Evolutionary conservation across 2,888 invertebrate species (phyloP).

Genomic region (Melikaiella ostensackeni): DNA sequence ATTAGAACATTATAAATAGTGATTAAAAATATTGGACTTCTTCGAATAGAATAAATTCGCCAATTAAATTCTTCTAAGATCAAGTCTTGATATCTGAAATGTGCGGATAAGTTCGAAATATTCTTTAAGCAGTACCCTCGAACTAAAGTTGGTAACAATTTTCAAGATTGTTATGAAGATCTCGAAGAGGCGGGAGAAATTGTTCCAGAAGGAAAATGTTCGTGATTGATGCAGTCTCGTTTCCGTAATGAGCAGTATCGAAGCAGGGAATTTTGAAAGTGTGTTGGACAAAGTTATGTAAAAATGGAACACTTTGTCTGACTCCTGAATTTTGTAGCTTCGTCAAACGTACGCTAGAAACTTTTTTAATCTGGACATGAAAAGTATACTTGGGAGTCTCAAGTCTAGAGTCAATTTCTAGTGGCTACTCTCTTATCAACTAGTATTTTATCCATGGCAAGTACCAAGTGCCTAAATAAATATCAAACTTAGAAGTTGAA

Average conservation of each 20-base stretch:
- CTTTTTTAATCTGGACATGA: slow-evolving; percentile 14
- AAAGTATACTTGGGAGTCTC: not conserved
- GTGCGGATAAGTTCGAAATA: not conserved
- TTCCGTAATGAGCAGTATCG: not conserved
- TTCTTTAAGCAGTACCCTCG: not conserved
- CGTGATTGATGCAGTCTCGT: not conserved
- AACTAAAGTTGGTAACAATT: not conserved
- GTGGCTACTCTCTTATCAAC: slow-evolving; percentile 8
- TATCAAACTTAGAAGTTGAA: no score
- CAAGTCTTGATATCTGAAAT: not conserved
- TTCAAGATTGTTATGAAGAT: not conserved
- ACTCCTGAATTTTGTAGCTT: slow-evolving; percentile 1
- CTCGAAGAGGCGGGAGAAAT: not conserved
- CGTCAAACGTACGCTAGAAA: slow-evolving; percentile 12
- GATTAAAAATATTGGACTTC: no score
- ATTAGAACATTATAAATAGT: no score
- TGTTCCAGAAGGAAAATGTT: not conserved
- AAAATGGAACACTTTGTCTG: not conserved
- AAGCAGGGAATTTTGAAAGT: not conserved
- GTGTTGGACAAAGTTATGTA: not conserved
- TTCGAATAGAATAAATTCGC: no score
- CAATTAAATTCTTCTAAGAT: not conserved
- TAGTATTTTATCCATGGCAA: slow-evolving; percentile 14
- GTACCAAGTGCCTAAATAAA: no score
- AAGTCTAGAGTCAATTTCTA: slow-evolving; percentile 14